A percentile compares a stretch with the other conserved stretches of the same genome.
Conservation (phyloP, 2,797 vertebrate genomes). For the Sparus aurata region DNA sequence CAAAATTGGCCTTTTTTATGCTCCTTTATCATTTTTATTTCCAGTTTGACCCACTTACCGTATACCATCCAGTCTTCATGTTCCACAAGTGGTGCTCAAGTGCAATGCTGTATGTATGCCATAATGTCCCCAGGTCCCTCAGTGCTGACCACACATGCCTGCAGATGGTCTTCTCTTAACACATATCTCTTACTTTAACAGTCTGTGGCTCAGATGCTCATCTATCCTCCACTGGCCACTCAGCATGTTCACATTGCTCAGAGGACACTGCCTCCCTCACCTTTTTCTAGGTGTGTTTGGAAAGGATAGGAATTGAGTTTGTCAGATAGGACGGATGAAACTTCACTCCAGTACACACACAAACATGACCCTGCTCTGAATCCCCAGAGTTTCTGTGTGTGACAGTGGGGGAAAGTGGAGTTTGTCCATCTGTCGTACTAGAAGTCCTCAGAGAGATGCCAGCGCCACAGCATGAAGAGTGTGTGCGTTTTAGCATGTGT, state of each 20-base stretch:
- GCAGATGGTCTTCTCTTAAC: constrained; percentile 69
- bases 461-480: constrained; percentile 27
- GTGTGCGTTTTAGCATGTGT: constrained; percentile 33
- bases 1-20: neutral
- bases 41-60: constrained; percentile 38
- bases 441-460: constrained; percentile 73
- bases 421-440: constrained; percentile 80
- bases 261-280: constrained; percentile 41
- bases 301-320: constrained; percentile 36
- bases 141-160: constrained; percentile 52
- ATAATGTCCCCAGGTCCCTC: constrained; percentile 57
- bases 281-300: constrained; percentile 36
- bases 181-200: constrained; percentile 38
- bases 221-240: constrained; percentile 66
- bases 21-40: neutral
- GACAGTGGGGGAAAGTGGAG: constrained; percentile 59
- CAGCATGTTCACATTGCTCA: constrained; percentile 47
- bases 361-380: constrained; percentile 67
- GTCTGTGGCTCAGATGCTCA: constrained; percentile 73
- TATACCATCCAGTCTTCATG: constrained; percentile 16
- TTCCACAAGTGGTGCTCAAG: constrained; percentile 55
- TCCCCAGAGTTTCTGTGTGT: constrained; percentile 69
- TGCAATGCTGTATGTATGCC: constrained; percentile 49
- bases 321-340: constrained; percentile 57
- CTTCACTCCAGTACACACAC: constrained; percentile 77